Evolutionary conservation across 2,113 vertebrate species (phyloP).

Genomic region (Pagrus major): DNA sequence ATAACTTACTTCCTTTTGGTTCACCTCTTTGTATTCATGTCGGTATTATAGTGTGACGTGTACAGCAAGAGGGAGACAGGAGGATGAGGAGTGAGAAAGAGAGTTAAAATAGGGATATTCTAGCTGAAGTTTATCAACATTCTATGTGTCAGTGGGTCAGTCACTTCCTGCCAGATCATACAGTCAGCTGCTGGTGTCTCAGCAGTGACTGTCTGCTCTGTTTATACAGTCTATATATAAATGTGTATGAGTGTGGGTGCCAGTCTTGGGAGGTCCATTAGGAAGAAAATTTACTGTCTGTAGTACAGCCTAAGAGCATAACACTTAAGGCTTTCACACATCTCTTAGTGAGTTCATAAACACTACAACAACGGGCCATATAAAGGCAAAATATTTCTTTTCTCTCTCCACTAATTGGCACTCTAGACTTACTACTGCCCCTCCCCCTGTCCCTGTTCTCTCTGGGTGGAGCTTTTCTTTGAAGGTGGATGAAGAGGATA

Average conservation of each 20-base stretch:
- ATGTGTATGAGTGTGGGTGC: background rate
- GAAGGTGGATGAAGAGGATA: constrained; percentile 3
- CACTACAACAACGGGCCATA: constrained; percentile 56
- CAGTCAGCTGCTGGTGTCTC: constrained; percentile 61
- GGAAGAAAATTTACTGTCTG: constrained; percentile 29
- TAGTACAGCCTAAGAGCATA: constrained; percentile 8
- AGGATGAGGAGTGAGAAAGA: background rate
- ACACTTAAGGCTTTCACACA: constrained; percentile 34
- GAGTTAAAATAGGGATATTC: background rate
- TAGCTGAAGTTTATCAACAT: constrained; percentile 24
- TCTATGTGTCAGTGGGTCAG: constrained; percentile 64
- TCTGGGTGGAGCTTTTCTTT: constrained; percentile 33
- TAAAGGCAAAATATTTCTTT: constrained; percentile 67
- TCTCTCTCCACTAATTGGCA: constrained; percentile 37
- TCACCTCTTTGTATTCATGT: background rate
- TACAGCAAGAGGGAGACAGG: background rate
- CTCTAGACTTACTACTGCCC: constrained; percentile 4
- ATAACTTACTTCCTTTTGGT: constrained; percentile 22
- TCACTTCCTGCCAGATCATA: constrained; percentile 69
- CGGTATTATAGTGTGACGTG: background rate
- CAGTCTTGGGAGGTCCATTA: constrained; percentile 36
- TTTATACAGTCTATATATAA: constrained; percentile 33
- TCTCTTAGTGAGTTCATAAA: constrained; percentile 45
- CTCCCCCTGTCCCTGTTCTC: constrained; percentile 23
- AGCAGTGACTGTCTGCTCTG: constrained; percentile 45